These are phyloP conservation scores for Bergia puertoricense DNA, from an alignment of 92 coral and sea anemone genomes.

Conservation along the genomic window DNA sequence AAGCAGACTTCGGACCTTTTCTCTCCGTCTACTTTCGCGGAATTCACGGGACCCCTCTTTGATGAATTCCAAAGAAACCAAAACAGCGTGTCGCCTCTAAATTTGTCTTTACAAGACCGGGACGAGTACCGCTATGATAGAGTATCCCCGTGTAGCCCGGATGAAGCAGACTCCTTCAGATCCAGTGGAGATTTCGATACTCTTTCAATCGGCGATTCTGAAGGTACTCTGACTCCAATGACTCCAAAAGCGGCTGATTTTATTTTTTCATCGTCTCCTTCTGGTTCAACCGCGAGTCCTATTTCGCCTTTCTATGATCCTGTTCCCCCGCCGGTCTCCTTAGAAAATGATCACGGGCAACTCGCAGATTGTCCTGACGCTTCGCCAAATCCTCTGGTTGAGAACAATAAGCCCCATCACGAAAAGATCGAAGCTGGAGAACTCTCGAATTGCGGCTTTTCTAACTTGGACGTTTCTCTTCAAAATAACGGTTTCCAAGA, in stretches of 20 bases:
- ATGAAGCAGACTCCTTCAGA: conserved; percentile 36
- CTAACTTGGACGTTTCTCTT: not conserved
- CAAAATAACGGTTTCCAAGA: conserved; percentile 9
- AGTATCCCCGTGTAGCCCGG: conserved; percentile 7
- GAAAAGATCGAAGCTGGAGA: not conserved
- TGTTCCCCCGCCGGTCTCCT: conserved; percentile 19
- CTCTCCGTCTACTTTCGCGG: conserved; percentile 31
- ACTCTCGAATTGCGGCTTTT: not conserved
- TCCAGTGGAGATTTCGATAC: conserved; percentile 39
- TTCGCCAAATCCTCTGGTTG: not conserved
- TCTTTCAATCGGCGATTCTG: conserved; percentile 21
- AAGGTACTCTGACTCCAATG: conserved; percentile 39
- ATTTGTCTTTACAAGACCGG: not conserved
- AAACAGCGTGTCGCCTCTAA: not conserved
- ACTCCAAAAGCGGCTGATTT: conserved; percentile 28
- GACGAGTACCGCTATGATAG: conserved; percentile 4
- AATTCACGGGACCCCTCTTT: conserved; percentile 34
- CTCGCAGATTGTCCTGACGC: not conserved
- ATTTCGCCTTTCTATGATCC: conserved; percentile 33
- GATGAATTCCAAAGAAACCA: conserved; percentile 26
- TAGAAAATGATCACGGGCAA: not conserved
- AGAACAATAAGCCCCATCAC: not conserved
- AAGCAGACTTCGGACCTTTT: conserved; percentile 25
- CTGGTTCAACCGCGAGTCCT: not conserved
- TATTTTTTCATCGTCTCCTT: conserved; percentile 9